These are phyloP conservation scores for Onychostoma macrolepis DNA, from an alignment of 2,113 vertebrate genomes.

Conservation along the genomic window DNA sequence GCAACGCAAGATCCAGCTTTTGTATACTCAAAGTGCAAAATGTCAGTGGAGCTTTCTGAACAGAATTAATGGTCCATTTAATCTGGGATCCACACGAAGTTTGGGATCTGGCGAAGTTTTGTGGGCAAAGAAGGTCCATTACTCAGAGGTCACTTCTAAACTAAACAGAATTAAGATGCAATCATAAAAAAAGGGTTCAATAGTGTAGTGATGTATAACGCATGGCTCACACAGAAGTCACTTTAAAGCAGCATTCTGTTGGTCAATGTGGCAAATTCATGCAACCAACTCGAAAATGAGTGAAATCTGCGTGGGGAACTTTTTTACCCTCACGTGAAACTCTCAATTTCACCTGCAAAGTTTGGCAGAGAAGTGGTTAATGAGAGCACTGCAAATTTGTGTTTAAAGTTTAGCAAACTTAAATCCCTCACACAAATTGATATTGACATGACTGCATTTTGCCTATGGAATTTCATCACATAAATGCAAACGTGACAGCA, in stretches of 20 bases:
- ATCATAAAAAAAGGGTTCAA: neutral
- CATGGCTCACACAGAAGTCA: neutral
- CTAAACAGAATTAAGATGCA: neutral
- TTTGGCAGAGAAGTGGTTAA: neutral
- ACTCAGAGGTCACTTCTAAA: neutral
- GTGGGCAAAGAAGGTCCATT: neutral
- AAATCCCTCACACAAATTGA: neutral
- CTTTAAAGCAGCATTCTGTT: neutral
- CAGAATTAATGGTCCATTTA: neutral
- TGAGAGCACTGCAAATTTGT: neutral
- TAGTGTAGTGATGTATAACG: neutral
- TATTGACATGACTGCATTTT: neutral
- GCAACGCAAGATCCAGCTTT: neutral
- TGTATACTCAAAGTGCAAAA: constrained; percentile 44
- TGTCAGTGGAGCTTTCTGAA: neutral
- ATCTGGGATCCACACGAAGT: neutral
- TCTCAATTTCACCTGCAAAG: neutral
- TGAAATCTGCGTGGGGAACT: neutral
- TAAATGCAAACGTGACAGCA: neutral
- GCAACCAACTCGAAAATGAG: neutral
- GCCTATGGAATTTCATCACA: neutral
- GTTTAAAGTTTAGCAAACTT: neutral
- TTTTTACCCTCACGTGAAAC: neutral
- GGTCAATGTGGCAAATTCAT: neutral
- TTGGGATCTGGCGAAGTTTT: neutral